Base-by-base conservation (phyloP, 2,888 invertebrate genomes). In the Parnassius glacialis region DNA sequence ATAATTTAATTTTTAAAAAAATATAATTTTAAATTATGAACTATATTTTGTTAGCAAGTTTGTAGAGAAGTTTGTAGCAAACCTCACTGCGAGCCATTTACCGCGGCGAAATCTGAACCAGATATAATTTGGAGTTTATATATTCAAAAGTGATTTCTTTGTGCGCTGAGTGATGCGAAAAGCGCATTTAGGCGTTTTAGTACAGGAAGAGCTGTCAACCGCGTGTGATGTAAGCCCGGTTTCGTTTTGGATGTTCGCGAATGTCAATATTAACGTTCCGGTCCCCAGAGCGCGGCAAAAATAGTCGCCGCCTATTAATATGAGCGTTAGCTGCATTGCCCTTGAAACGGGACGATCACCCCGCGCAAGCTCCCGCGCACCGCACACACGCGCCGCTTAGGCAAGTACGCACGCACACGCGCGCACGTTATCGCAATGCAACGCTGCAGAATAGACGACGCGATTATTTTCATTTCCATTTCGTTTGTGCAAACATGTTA, bases 281-380 rank as follows among this genome's bases (percentile, higher is more conserved):
- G 85, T 87, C 85, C 85, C 84, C 84, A 81, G 80, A 80, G 79
- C 80, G 84, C 78, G 79, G 89, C 87, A 85, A 87, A 89, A 90
- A 90, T 91, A 91, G 89, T 90, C 85, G 82, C 82, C 83, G 84
- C 87, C 90, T 90, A 90, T 90, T 89, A 87, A 90, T 90, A 90
- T 80, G 84, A 84, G 83, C 87, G 85, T 87, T 87, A 86, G 87
- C 84, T 90, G 90, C 90, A 90, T 74, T 86, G 90, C 90, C 90
- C 90, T 91, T 91, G 90, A 91, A 89, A 79, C 83, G 85, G 90
- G 87, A 71, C 90, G 89, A 87, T 91, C 89, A 90, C 90, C 90
- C 83, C 88, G 81, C 84, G 79, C 86, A 78, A 84, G 83, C 87
- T 74, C 80, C 72, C 74, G 79, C 85, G 83, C 76, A 70, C 65